phyloP scores from a whole-genome alignment of 1,140 invertebrate species.

The Arctopsyche grandis region DNA sequence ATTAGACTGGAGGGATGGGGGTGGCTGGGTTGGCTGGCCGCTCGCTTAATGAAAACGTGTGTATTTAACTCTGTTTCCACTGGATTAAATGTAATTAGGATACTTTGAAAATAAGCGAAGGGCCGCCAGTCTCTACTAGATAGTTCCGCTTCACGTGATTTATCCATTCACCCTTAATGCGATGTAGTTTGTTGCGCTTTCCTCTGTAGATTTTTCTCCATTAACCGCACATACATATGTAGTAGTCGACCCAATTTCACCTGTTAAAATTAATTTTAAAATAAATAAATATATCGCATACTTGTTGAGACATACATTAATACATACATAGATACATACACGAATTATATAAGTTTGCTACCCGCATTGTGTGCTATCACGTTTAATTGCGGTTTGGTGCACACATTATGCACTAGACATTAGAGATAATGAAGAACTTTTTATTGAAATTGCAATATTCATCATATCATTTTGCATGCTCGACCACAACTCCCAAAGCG shows the following conservation, averaged over 20 bases:
- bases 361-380: constrained; percentile 10
- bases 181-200: constrained; percentile 3
- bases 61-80: constrained; percentile 36
- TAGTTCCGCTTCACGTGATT: constrained; percentile 17
- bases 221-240: too few species aligned
- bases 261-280: too few species aligned
- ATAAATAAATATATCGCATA: too few species aligned
- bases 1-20: constrained; percentile 14
- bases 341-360: too few species aligned
- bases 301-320: too few species aligned
- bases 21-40: not conserved
- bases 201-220: not conserved
- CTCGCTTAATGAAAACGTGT: constrained; percentile 38
- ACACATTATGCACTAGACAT: constrained; percentile 5
- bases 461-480: too few species aligned
- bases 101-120: constrained; percentile 32
- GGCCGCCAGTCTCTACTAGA: not conserved
- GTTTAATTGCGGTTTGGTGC: constrained; percentile 9
- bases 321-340: too few species aligned
- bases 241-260: too few species aligned
- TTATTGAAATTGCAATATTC: too few species aligned
- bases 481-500: too few species aligned
- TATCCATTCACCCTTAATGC: not conserved
- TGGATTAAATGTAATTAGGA: constrained; percentile 38
- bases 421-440: not conserved